Percentiles rank a stretch among this genome's conserved stretches.
Conservation (phyloP, 2,113 vertebrate genomes). For the Rhynchopsitta pachyrhyncha region DNA sequence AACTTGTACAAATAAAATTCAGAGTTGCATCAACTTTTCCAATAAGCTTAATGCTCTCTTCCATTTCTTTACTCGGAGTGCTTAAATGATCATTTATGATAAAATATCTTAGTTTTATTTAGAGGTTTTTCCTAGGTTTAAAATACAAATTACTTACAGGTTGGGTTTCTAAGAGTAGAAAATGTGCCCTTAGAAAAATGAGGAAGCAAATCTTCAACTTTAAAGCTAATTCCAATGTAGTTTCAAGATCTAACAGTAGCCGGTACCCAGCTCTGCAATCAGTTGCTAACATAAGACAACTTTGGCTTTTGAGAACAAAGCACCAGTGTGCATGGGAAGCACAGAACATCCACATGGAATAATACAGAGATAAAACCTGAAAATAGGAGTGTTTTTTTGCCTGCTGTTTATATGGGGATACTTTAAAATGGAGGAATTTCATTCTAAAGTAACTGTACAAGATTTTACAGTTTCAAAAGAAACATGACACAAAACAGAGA, state of each 20-base stretch:
- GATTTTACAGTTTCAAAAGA: background rate
- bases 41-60: background rate
- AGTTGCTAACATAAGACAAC: background rate
- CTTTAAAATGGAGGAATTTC: background rate
- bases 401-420: no score
- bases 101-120: background rate
- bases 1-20: background rate
- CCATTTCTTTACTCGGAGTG: background rate
- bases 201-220: background rate
- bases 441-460: background rate
- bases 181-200: background rate
- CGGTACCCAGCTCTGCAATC: background rate
- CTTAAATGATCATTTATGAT: background rate
- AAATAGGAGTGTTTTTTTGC: background rate
- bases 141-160: background rate
- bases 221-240: background rate
- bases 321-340: background rate
- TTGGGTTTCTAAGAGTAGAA: background rate
- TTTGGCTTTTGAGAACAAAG: background rate
- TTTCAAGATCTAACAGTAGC: background rate
- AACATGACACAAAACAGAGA: background rate
- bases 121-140: background rate
- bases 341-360: background rate
- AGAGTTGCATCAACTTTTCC: background rate
- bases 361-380: background rate